Evolutionary conservation across 2,113 vertebrate species (phyloP).

Genomic region (Sciurus niger): DNA sequence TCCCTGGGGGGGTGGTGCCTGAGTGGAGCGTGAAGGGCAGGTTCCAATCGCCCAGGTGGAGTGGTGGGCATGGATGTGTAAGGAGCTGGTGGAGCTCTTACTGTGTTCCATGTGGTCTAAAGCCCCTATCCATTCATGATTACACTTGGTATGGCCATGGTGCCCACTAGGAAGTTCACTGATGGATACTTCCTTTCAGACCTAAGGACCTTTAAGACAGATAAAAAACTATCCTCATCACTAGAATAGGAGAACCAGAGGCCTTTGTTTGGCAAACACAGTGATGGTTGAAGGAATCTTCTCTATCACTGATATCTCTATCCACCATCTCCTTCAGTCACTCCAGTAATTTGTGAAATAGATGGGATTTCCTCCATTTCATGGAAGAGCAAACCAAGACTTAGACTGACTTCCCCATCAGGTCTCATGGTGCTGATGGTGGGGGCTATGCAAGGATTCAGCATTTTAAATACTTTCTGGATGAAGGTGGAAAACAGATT

Average conservation of each 20-base stretch:
- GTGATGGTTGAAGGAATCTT: not conserved
- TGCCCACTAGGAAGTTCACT: not conserved
- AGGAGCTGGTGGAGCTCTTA: not conserved
- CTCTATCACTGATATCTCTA: not conserved
- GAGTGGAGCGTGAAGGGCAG: not conserved
- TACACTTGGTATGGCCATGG: not conserved
- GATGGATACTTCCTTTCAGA: not conserved
- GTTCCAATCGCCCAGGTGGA: not conserved
- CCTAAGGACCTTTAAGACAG: not conserved
- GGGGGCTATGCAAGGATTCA: not conserved
- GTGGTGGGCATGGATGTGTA: not conserved
- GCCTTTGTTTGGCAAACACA: not conserved
- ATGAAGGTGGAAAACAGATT: not conserved
- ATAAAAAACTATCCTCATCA: not conserved
- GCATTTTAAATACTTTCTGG: constrained; percentile 17
- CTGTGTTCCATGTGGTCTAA: not conserved
- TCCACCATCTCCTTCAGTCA: not conserved
- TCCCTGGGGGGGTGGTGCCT: not conserved
- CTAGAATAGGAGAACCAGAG: not conserved
- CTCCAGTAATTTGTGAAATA: not conserved
- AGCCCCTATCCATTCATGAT: not conserved
- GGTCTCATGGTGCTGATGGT: too few relatives aligned
- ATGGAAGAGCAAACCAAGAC: not conserved
- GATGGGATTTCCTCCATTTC: not conserved
- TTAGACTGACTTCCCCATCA: not conserved